Evolutionary conservation across 2,113 vertebrate genomes (phyloP), one percentile per base, ranked within the genome.

Genomic region (Phasianus colchicus): DNA sequence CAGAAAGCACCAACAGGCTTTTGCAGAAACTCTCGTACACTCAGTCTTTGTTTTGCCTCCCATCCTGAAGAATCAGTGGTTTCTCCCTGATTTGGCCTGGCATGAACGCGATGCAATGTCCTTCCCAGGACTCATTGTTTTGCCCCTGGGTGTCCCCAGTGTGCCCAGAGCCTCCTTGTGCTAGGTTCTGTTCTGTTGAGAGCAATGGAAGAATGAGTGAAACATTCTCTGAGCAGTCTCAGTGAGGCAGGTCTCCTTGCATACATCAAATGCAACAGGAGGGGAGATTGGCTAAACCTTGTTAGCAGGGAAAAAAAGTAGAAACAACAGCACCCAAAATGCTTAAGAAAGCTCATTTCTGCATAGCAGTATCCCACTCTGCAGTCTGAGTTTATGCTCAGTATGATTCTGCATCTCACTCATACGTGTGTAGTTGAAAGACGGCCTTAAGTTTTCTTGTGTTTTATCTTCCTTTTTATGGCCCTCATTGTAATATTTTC

Each of bases 191-290:
- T n/a, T 32, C 58, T 81, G 17, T 15, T 64, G 6, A 3, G 5
- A n/a, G 20, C 4, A 52, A 22, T 36, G 48, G 54, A 45, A 69
- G 45, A 19, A 34, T 45, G 54, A 72, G n/a, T 19, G 43, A 89
- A 18, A 16, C 72, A 32, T 83, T 32, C 60, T 77, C 32, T 11
- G 3, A 71, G 64, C 61, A 86, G 38, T n/a, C 0, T 0, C 2
- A 15, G 14, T 64, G 27, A 87, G 34, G 52, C 81, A n/a, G 18
- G 8, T 78, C 47, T 87, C 47, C 18, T 48, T 58, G 27, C 3
- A 0, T 73, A 9, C 69, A 42, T 79, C n/a, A 82, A 60, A 69
- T 40, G 11, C 29, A 64, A 19, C 2, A 61, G 24, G 11, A 48
- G 11, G 11, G 13, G 4, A 67, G 21, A 34, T 22, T 66, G 70